These are phyloP conservation scores for Psephotus haematonotus DNA, from an alignment of 2,113 vertebrate species.

Conservation along the genomic window DNA sequence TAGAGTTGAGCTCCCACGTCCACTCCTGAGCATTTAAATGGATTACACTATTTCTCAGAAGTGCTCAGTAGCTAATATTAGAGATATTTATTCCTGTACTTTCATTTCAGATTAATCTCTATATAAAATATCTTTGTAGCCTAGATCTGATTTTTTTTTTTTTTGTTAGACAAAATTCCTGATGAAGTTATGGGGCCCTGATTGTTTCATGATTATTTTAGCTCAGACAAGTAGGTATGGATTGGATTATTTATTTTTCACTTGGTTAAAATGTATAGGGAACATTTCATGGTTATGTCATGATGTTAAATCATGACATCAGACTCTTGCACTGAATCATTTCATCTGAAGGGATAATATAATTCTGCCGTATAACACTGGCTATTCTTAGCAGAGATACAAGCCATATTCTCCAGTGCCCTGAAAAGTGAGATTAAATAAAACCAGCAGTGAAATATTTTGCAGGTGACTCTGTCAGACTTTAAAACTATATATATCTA, in stretches of 20 bases:
- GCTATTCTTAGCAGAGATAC: background rate
- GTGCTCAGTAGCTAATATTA: background rate
- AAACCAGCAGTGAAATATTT: background rate
- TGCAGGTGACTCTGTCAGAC: background rate
- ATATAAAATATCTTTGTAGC: background rate
- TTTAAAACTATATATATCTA: background rate
- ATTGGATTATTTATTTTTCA: background rate
- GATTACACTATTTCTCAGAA: constrained; percentile 39
- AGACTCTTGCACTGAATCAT: background rate
- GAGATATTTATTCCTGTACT: background rate
- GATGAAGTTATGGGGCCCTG: background rate
- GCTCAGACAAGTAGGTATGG: background rate
- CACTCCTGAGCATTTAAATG: background rate
- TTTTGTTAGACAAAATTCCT: background rate
- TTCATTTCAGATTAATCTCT: background rate
- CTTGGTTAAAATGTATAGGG: background rate
- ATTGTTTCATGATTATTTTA: background rate
- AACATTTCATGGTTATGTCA: background rate
- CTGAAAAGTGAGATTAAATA: background rate
- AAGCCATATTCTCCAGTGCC: background rate
- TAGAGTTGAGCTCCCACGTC: background rate
- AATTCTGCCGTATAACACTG: background rate
- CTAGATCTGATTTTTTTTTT: background rate
- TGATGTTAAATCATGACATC: background rate
- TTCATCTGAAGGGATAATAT: background rate